Base-by-base conservation (phyloP, 2,113 vertebrate species). In the Cinclus mexicanus region DNA sequence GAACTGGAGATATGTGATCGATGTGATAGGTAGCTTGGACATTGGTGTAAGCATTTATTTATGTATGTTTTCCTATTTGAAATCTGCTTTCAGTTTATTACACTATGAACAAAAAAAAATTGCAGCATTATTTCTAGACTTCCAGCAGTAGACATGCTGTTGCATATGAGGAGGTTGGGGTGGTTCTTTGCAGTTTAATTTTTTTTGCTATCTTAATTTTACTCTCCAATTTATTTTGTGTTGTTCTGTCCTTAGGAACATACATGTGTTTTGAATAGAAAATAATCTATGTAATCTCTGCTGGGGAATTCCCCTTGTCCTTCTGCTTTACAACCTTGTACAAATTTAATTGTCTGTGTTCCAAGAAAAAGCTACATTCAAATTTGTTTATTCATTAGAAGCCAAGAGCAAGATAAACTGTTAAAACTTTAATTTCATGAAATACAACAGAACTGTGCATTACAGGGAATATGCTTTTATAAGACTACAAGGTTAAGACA, bases 301-400 rank as follows among this genome's bases (percentile, higher is more conserved):
- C 23, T 90, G 92, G 75, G 90, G 79, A 95, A 88, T 96, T 93
- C 71, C 88, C 79, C n/a, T 83, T 72, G 59, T 68, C 76, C 59
- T 80, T 95, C 74, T 83, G 70, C 46, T 92, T 88, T 77, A 46
- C 71, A 94, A 39, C 59, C 11, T 19, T 50, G 50, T 93, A 65
- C 71, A 69, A 67, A 80, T 46, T 53, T 83, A 90, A 94, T 95
- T 88, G 94, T 77, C 57, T 77, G 25, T 61, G 67, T 92, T 94
- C 71, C 63, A 29, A 53, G 83, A 80, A 92, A 90, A 69, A 68
- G 21, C 55, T 83, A n/a, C 79, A 63, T 94, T 94, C 46, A 57
- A 31, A 85, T 88, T 88, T 88, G 75, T 65, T 94, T 93, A 88
- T 86, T 92, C 50, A 35, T 86, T 80, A 86, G 68, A 83, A 95